Conservation (phyloP, 2,113 vertebrate genomes). For the Bettongia penicillata region DNA sequence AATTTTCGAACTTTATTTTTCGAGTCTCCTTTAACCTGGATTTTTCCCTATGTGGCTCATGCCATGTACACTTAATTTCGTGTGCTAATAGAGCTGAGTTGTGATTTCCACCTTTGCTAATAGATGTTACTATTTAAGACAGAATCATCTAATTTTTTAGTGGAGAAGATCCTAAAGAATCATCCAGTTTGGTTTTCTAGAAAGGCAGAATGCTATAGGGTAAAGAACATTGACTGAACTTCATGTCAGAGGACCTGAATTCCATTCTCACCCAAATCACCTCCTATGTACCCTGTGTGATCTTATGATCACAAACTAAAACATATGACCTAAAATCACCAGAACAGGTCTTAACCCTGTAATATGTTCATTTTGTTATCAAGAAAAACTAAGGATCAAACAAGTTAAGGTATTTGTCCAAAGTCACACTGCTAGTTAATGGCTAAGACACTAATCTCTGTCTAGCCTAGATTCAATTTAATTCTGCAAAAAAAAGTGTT, state of each 20-base stretch:
- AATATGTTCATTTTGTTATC: not conserved
- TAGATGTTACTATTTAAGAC: not conserved
- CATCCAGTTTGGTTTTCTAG: not conserved
- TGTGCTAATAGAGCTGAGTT: not conserved
- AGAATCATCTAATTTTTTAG: not conserved
- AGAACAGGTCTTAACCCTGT: not conserved
- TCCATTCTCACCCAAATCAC: not conserved
- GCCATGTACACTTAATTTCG: not conserved
- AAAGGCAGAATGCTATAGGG: not conserved
- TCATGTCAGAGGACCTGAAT: not conserved
- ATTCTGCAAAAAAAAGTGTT: not conserved
- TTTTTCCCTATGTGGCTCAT: not conserved
- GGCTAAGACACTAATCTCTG: not conserved
- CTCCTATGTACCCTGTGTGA: not conserved
- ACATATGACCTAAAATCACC: not conserved
- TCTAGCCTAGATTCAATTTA: not conserved
- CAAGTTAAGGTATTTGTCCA: not conserved
- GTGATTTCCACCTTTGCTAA: not conserved
- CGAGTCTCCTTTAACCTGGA: not conserved
- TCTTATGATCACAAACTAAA: not conserved
- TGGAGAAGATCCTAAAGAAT: not conserved
- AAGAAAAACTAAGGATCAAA: not conserved
- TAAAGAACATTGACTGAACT: not conserved
- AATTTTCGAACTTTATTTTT: not conserved
- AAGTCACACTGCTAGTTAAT: not conserved